Conservation (phyloP, 1,140 invertebrate genomes). For the Dolichoris vasculosae region DNA sequence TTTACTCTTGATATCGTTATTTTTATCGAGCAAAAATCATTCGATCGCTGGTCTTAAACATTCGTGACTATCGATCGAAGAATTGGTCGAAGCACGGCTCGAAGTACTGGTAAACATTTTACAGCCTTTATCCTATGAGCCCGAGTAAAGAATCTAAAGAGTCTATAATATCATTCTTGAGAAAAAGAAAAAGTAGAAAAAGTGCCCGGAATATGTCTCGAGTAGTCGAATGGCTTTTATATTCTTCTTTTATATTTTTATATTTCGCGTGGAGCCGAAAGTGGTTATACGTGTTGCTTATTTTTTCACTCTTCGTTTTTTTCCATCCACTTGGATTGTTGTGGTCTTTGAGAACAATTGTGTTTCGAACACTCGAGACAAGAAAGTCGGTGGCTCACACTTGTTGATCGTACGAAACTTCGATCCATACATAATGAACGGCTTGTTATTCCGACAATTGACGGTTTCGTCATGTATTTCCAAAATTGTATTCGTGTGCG, state of each 20-base stretch:
- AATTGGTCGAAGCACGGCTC: too few species aligned
- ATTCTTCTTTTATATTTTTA: neutral
- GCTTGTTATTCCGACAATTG: neutral
- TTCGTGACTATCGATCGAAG: too few species aligned
- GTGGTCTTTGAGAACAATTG: conserved; percentile 7
- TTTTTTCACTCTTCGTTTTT: neutral
- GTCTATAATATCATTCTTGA: too few species aligned
- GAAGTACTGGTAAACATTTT: too few species aligned
- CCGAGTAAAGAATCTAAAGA: too few species aligned
- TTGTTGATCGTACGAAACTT: conserved; percentile 33
- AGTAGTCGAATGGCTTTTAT: neutral
- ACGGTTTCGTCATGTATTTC: neutral
- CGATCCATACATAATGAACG: neutral
- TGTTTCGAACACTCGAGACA: conserved; percentile 4
- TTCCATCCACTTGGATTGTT: neutral
- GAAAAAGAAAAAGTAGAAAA: too few species aligned
- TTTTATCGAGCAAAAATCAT: neutral
- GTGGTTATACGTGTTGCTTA: neutral
- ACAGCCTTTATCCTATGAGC: too few species aligned
- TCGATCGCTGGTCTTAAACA: neutral
- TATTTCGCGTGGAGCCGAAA: neutral
- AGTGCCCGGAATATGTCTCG: neutral
- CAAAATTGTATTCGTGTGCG: neutral
- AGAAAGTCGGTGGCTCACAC: conserved; percentile 35
- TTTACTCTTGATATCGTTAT: neutral